phyloP scores from a whole-genome alignment of 2,113 vertebrate genomes.

The Syngnathoides biaculeatus region DNA sequence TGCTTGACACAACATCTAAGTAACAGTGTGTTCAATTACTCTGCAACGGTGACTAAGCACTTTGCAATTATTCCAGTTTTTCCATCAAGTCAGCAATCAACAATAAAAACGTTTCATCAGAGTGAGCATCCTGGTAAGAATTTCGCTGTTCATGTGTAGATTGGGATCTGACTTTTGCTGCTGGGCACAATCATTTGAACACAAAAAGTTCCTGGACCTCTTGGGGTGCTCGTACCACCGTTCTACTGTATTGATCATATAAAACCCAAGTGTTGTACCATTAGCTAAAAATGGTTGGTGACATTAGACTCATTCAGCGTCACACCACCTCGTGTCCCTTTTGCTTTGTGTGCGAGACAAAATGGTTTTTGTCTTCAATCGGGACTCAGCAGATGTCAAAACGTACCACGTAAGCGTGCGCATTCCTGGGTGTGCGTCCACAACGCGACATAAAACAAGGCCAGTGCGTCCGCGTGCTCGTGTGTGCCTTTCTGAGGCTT shows the following conservation, averaged over 20 bases:
- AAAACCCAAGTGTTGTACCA: background rate
- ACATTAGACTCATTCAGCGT: constrained; percentile 8
- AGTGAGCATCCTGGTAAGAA: no score
- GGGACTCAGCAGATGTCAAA: constrained; percentile 42
- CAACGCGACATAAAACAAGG: background rate
- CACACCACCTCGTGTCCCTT: constrained; percentile 11
- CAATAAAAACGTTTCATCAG: no score
- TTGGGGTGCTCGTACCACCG: no score
- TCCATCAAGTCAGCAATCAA: background rate
- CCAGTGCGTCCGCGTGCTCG: no score
- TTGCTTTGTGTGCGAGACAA: constrained; percentile 3
- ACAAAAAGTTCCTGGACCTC: no score
- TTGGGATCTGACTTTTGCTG: no score
- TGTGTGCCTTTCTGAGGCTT: background rate
- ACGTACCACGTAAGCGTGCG: constrained; percentile 42
- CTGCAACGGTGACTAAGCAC: background rate
- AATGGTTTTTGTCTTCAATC: constrained; percentile 23
- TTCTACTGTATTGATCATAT: background rate
- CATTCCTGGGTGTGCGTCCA: constrained; percentile 52
- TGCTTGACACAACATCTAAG: background rate
- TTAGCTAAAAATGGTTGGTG: background rate
- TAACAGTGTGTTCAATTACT: background rate
- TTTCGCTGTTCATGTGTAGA: no score
- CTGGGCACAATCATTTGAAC: no score
- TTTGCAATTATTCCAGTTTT: background rate